Evolutionary conservation across 2,797 vertebrate genomes (phyloP), one percentile per base, ranked within the genome.

Genomic region (Hafferia zeledoni): DNA sequence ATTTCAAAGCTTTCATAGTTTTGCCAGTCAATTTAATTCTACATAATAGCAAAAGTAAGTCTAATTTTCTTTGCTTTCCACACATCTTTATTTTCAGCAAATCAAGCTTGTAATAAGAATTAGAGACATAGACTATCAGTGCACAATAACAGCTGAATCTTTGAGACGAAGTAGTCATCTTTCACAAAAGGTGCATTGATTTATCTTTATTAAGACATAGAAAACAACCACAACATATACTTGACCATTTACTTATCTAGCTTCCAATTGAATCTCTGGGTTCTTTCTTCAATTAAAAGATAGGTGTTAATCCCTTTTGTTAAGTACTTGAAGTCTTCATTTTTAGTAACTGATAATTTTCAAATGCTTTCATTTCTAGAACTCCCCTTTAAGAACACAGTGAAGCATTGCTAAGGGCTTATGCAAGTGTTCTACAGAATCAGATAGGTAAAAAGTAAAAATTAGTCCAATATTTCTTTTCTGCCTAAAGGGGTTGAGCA

Each of bases 1-100:
- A 61, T 89, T 95, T 93, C 60, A 77, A 93, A 85, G 13, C 47
- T 85, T 67, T 75, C 69, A 28, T 31, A 23, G 23, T 71, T 95
- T 59, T 81, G 9, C 57, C 70, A 87, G 37, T 87, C 57, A 56
- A 11, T 85, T 77, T 44, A 69, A 53, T 77, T 83, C 46, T 74
- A 47, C 23, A 47, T 71, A 11, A 11, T 44, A 83, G 85, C 25
- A 92, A 59, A 90, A 39, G 14, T 43, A n/a, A 79, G 55, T 44
- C 13, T 37, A n/a, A 85, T 75, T 60, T 90, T 92, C 61, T 65
- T 72, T 56, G 31, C 63, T 88, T 93, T 81, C 44, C 86, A 61
- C 9, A 50, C 30, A 83, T 59, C 25, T 69, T 88, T 87, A 43
- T 90, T 89, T 90, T 93, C 47, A 91, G 31, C n/a, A 84, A 83